These are phyloP conservation scores for Pipistrellus kuhlii DNA, from an alignment of 2,797 vertebrate genomes.

Conservation along the genomic window DNA sequence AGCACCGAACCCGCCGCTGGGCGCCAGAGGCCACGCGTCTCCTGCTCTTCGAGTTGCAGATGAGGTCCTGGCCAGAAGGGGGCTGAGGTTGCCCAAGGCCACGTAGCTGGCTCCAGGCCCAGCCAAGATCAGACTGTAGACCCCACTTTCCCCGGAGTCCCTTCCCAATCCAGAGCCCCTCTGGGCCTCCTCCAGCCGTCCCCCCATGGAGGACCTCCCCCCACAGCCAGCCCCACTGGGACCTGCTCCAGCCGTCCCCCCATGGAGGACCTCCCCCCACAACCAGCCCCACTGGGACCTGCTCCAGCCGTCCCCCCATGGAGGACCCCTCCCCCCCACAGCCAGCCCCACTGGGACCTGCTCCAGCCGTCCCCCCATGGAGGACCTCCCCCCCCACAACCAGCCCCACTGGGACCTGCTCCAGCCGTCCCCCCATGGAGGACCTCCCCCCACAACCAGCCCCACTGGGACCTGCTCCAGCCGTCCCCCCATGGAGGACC, in stretches of 20 bases:
- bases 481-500: neutral
- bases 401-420: neutral
- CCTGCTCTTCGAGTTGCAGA: neutral
- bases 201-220: neutral
- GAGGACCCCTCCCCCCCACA: neutral
- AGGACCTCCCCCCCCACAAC: too few species aligned
- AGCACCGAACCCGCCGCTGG: neutral
- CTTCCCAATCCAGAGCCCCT: neutral
- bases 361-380: too few species aligned
- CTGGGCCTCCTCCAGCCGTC: neutral
- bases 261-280: too few species aligned
- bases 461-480: too few species aligned
- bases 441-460: neutral
- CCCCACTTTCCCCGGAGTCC: neutral
- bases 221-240: too few species aligned
- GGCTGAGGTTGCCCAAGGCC: neutral
- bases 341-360: too few species aligned
- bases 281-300: neutral
- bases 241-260: too few species aligned
- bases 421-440: neutral
- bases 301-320: neutral
- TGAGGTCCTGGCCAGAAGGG: neutral
- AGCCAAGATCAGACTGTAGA: neutral
- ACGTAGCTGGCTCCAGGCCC: neutral
- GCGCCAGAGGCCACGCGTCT: neutral